Evolutionary conservation across 1,140 invertebrate species (phyloP).

Genomic region (Alviniconcha marisindica): DNA sequence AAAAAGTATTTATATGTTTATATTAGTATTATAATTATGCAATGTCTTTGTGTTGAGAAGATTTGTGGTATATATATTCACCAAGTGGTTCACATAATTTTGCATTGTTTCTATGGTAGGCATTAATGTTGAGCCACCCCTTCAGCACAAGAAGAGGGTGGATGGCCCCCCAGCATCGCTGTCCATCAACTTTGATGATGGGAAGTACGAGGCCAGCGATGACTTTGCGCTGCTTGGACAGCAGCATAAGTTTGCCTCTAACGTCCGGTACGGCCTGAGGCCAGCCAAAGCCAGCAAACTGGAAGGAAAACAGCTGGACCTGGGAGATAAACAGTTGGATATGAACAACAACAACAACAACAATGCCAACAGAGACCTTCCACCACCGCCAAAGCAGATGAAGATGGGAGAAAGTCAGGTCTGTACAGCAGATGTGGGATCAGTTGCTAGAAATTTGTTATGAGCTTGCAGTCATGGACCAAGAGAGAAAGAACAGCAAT

Average conservation of each 20-base stretch:
- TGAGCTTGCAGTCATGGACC: no score
- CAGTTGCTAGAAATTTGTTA: no score
- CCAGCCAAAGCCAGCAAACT: neutral
- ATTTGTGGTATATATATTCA: neutral
- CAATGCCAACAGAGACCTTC: slow-evolving; percentile 41
- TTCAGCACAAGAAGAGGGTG: slow-evolving; percentile 69
- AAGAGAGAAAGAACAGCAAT: no score
- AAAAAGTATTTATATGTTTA: neutral
- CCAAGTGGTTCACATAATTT: no score
- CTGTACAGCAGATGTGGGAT: no score
- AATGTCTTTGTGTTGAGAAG: neutral
- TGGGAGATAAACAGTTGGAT: neutral
- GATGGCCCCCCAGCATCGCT: slow-evolving; percentile 58
- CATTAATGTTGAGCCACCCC: slow-evolving; percentile 64
- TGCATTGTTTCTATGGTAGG: slow-evolving; percentile 45
- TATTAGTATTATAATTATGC: neutral
- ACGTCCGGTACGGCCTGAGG: slow-evolving; percentile 63
- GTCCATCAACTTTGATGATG: slow-evolving; percentile 49
- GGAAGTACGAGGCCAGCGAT: neutral
- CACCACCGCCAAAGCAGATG: slow-evolving; percentile 64
- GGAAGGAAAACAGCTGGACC: no score
- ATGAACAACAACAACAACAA: slow-evolving; percentile 32
- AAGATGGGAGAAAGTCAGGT: slow-evolving; percentile 57
- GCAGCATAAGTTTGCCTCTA: slow-evolving; percentile 69
- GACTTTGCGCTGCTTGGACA: slow-evolving; percentile 51